phyloP scores from a whole-genome alignment of 1,140 invertebrate species.

The Drosophila persimilis region DNA sequence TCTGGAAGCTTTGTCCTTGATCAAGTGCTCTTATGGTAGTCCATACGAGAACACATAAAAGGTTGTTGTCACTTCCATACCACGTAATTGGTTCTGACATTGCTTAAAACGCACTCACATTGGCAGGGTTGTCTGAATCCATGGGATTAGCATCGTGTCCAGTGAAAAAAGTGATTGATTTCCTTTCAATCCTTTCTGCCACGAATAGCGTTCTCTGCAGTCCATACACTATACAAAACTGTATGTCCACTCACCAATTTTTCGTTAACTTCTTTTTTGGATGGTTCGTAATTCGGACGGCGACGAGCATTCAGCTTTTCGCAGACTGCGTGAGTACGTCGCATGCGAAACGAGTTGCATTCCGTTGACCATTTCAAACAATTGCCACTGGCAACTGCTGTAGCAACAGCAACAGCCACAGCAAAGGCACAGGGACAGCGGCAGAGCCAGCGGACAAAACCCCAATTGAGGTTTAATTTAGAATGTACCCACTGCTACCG shows the following conservation, averaged over 20 bases:
- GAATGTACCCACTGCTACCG: constrained; percentile 50
- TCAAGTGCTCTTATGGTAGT: constrained; percentile 15
- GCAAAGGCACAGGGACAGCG: background rate
- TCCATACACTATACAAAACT: constrained; percentile 12
- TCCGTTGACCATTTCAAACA: constrained; percentile 82
- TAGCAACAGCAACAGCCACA: constrained; percentile 1
- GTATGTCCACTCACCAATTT: constrained; percentile 47
- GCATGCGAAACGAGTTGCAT: constrained; percentile 75
- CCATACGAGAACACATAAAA: constrained; percentile 13
- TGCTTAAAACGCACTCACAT: constrained; percentile 19
- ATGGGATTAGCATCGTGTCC: constrained; percentile 21
- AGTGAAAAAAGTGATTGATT: constrained; percentile 47
- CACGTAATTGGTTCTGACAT: constrained; percentile 69
- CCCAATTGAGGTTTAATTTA: constrained; percentile 74
- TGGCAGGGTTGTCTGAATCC: constrained; percentile 23
- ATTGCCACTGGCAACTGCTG: constrained; percentile 51
- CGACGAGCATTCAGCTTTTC: constrained; percentile 30
- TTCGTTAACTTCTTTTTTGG: constrained; percentile 59
- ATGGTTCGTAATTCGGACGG: constrained; percentile 41
- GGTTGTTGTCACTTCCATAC: constrained; percentile 12
- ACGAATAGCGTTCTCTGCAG: constrained; percentile 4
- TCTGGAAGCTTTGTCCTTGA: too few relatives aligned
- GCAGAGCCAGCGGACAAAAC: constrained; percentile 29
- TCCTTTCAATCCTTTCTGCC: constrained; percentile 6
- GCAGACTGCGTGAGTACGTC: constrained; percentile 21